Base-by-base conservation (phyloP, 2,797 vertebrate species). In the Arvicola amphibius region DNA sequence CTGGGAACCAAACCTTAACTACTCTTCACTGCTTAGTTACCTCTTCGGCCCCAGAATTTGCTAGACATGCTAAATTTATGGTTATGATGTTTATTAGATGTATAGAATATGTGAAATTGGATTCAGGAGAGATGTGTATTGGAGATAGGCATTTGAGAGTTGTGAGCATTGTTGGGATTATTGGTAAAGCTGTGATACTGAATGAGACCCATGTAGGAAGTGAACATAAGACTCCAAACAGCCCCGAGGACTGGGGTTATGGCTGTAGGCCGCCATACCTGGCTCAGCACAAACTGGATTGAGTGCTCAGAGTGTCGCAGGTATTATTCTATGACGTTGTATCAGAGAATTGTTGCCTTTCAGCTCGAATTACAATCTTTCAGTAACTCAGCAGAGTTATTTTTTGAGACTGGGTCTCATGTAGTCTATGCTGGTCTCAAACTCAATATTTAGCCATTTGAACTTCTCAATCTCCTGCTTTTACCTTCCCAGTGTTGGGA, bases 71-170 rank as follows among this genome's bases (percentile, higher is more conserved):
- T 80, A 77, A 81, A 43, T 37, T 76, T 80, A 67, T 46, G 56
- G 37, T 76, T 80, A 67, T 46, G 56, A 40, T 48, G 21, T 85
- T n/a, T 88, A 11, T 48, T 80, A 65, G 59, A 77, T 71, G 40
- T 65, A 27, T 69, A 77, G 17, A 34, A 77, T 13, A 27, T 12
- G 29, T 78, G 61, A 93, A 40, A 71, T 51, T 78, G 23, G 69
- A 59, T 63, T 61, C 13, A 27, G 76, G 34, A 29, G 14, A 59
- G 14, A 43, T 43, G 37, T 16, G n/a, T 19, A 25, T 53, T 85
- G 53, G 48, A 85, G 23, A 65, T 51, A 79, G 29, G 87, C 17
- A 34, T 96, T 88, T 74, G 92, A 83, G n/a, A 90, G 32, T 37
- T 34, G 23, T 91, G 73, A 65, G 17, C 29, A 14, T 69, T 69